Evolutionary conservation across 1,140 invertebrate species (phyloP).

Genomic region (Harlomillsia oculata): DNA sequence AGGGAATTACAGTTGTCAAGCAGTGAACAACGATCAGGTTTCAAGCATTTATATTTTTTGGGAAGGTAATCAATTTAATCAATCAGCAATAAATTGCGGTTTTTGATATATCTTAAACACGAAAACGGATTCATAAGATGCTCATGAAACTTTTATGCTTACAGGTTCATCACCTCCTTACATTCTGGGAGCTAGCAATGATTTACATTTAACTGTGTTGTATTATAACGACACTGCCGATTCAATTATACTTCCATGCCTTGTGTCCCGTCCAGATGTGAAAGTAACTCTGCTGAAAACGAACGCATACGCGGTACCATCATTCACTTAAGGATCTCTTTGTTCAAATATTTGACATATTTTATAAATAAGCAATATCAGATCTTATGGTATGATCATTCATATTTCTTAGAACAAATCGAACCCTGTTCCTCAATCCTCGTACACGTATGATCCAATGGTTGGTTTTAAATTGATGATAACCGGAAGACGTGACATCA

Average conservation of each 20-base stretch:
- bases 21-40: not conserved
- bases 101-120: not conserved
- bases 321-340: not conserved
- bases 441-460: not conserved
- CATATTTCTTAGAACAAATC: too few species aligned
- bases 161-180: constrained; percentile 19
- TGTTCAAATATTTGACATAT: not conserved
- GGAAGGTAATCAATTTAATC: constrained; percentile 7
- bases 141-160: too few species aligned
- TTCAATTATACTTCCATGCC: constrained; percentile 12
- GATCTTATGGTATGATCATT: too few species aligned
- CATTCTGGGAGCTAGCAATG: constrained; percentile 4
- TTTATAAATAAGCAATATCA: too few species aligned
- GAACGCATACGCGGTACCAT: not conserved
- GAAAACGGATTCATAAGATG: not conserved
- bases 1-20: constrained; percentile 28
- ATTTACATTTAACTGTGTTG: not conserved
- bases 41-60: constrained; percentile 24
- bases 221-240: not conserved
- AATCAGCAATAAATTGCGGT: not conserved
- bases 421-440: not conserved
- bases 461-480: constrained; percentile 11
- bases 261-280: constrained; percentile 7
- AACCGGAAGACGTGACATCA: too few species aligned
- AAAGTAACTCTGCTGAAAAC: constrained; percentile 8